These are phyloP conservation scores for Morinoia aosen DNA, from an alignment of 2,888 invertebrate genomes.

Conservation along the genomic window DNA sequence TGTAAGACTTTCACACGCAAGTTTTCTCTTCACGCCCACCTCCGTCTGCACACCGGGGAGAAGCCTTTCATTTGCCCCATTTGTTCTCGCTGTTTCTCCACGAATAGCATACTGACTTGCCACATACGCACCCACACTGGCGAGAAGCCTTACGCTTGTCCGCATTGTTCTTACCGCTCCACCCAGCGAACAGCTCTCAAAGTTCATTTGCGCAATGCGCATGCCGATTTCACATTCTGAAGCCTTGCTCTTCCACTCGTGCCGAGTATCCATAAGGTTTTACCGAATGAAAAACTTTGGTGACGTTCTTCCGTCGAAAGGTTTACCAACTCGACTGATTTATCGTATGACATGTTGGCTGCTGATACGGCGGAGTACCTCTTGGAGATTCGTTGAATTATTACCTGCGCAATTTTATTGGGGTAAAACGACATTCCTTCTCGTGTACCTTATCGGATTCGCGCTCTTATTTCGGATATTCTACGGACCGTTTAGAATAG, in stretches of 20 bases:
- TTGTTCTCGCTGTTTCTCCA: slow-evolving; percentile 95
- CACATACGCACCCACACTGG: slow-evolving; percentile 63
- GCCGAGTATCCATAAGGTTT: not conserved
- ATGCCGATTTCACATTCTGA: slow-evolving; percentile 6
- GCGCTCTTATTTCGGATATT: too few species aligned
- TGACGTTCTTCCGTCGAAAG: not conserved
- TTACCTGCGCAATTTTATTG: not conserved
- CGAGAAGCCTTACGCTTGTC: slow-evolving; percentile 62
- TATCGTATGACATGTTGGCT: not conserved
- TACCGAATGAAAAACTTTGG: not conserved
- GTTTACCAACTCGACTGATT: not conserved
- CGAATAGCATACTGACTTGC: slow-evolving; percentile 86
- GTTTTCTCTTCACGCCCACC: slow-evolving; percentile 30
- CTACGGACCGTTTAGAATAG: too few species aligned
- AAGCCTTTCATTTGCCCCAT: slow-evolving; percentile 85
- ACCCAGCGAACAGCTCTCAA: slow-evolving; percentile 61
- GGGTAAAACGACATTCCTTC: too few species aligned
- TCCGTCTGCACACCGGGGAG: slow-evolving; percentile 26
- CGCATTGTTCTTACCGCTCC: slow-evolving; percentile 54
- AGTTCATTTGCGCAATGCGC: slow-evolving; percentile 52
- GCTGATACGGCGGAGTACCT: not conserved
- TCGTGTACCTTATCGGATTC: too few species aligned
- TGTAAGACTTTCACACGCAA: slow-evolving; percentile 31
- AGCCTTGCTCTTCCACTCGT: not conserved
- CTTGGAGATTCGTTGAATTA: not conserved